These are phyloP conservation scores for Drosophila formosana DNA, from an alignment of 2,888 invertebrate genomes.

Conservation along the genomic window DNA sequence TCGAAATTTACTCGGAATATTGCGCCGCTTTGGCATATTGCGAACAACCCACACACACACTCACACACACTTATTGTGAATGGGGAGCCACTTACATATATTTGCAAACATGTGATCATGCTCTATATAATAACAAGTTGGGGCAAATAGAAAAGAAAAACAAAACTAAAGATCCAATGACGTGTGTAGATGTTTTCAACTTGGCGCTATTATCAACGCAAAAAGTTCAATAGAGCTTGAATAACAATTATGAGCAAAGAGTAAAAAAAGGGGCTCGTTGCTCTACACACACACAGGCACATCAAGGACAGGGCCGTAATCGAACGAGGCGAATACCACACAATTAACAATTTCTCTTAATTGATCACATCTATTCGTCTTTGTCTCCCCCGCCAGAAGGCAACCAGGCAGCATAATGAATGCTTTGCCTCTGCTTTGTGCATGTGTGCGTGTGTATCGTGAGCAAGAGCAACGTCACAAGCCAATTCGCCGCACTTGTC, in stretches of 20 bases:
- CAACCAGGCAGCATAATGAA: slow-evolving; percentile 50
- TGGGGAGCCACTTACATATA: neutral
- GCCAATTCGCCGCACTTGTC: slow-evolving; percentile 39
- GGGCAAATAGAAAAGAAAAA: slow-evolving; percentile 19
- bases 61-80: slow-evolving; percentile 4
- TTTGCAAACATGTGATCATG: slow-evolving; percentile 9
- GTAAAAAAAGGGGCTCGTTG: slow-evolving; percentile 58
- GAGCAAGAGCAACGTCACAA: slow-evolving; percentile 40
- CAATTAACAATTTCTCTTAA: slow-evolving; percentile 67
- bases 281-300: slow-evolving; percentile 30
- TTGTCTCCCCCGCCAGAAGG: slow-evolving; percentile 18
- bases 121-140: slow-evolving; percentile 19
- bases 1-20: slow-evolving; percentile 13
- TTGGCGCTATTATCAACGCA: slow-evolving; percentile 57
- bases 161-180: slow-evolving; percentile 49
- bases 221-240: slow-evolving; percentile 67
- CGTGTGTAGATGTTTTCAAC: slow-evolving; percentile 65
- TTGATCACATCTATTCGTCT: slow-evolving; percentile 48
- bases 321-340: slow-evolving; percentile 40
- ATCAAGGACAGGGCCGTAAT: slow-evolving; percentile 62
- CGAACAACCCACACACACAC: slow-evolving; percentile 7
- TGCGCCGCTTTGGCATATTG: slow-evolving; percentile 27
- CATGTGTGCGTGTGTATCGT: slow-evolving; percentile 25
- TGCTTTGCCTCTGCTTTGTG: slow-evolving; percentile 8
- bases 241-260: slow-evolving; percentile 66